phyloP scores from a whole-genome alignment of 64 coral and sea anemone genomes.

The Orbicella faveolata region DNA sequence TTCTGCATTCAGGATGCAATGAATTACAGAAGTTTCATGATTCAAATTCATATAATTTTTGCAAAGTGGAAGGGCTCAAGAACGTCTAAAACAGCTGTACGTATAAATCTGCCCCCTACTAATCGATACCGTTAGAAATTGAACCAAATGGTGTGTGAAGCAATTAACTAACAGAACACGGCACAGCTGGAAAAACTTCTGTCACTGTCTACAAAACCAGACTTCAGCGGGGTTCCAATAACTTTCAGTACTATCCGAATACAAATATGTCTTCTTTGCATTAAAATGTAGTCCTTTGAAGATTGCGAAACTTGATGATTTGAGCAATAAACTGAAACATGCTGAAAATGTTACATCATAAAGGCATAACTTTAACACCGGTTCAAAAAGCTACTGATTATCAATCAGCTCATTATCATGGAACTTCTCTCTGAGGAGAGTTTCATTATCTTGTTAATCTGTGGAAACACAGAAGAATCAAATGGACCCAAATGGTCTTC shows the following conservation, averaged over 20 bases:
- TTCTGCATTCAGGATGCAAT: no score
- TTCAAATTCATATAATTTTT: not conserved
- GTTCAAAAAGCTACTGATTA: no score
- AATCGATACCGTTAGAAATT: not conserved
- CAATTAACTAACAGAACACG: not conserved
- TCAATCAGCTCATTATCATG: no score
- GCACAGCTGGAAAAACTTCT: not conserved
- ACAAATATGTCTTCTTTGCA: not conserved
- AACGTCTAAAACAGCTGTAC: not conserved
- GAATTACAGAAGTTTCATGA: no score
- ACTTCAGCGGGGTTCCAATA: conserved; percentile 1
- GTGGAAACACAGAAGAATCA: no score
- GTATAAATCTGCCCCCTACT: not conserved
- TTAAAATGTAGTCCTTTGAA: not conserved
- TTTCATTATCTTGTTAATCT: no score
- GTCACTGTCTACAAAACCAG: not conserved
- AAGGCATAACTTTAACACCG: no score
- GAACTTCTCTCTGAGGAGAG: no score
- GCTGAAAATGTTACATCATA: no score
- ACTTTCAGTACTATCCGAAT: not conserved
- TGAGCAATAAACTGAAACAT: not conserved
- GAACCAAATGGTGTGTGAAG: not conserved
- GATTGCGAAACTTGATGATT: not conserved
- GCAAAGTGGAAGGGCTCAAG: not conserved
- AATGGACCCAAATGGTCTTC: no score